Percentiles rank a stretch among this genome's conserved stretches.
These are phyloP conservation scores for Phengaris alcon DNA, from an alignment of 2,888 invertebrate genomes.

Conservation along the genomic window DNA sequence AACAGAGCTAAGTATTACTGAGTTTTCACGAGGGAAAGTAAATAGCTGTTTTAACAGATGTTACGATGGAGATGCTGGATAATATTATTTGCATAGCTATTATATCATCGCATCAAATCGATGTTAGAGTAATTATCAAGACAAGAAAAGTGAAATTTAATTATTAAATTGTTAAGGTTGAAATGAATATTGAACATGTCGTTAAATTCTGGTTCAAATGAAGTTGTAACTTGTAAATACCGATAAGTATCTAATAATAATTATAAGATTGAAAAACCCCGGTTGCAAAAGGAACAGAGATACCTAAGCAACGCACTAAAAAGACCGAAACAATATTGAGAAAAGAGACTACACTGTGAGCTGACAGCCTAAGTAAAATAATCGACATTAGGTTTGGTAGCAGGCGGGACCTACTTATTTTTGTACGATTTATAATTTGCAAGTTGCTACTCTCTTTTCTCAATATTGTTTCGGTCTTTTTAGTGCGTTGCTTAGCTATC, in stretches of 20 bases:
- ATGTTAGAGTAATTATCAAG: conserved; percentile 11
- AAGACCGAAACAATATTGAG: too few relatives aligned
- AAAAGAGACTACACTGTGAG: too few relatives aligned
- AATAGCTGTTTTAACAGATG: conserved; percentile 2
- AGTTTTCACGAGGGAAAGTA: conserved; percentile 26
- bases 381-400: too few relatives aligned
- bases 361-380: too few relatives aligned
- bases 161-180: background rate
- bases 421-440: too few relatives aligned
- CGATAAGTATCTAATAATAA: conserved; percentile 1
- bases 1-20: conserved; percentile 20
- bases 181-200: background rate
- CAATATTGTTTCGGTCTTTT: too few relatives aligned
- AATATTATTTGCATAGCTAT: conserved; percentile 13
- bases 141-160: conserved; percentile 11
- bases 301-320: too few relatives aligned
- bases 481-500: too few relatives aligned
- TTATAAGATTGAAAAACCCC: too few relatives aligned
- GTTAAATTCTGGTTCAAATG: background rate
- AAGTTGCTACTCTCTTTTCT: background rate
- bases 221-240: background rate
- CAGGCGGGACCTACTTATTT: too few relatives aligned
- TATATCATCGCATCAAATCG: conserved; percentile 11
- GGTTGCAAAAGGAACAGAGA: too few relatives aligned
- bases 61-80: conserved; percentile 15